These are phyloP conservation scores for Pandemis heparana DNA, from an alignment of 2,888 invertebrate species.

Conservation along the genomic window DNA sequence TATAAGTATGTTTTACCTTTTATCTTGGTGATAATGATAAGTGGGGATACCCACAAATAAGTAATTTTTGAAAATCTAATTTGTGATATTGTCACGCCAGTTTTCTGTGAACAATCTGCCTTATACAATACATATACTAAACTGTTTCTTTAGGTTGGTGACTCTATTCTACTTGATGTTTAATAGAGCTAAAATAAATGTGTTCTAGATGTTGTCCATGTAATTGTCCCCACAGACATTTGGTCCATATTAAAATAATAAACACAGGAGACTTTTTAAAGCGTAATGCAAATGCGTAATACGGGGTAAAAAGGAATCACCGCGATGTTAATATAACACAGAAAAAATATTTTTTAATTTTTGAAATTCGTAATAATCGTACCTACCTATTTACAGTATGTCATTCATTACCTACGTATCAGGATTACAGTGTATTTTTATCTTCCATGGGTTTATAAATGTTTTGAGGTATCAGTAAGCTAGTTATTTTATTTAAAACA, in stretches of 20 bases:
- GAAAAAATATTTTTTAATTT: too few species aligned
- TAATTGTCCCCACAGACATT: background rate
- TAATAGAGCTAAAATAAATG: background rate
- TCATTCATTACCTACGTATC: too few species aligned
- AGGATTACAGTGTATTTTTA: too few species aligned
- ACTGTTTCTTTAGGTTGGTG: background rate
- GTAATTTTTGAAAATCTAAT: background rate
- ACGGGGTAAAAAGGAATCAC: background rate
- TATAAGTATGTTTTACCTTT: constrained; percentile 1
- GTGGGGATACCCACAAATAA: background rate
- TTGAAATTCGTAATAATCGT: too few species aligned
- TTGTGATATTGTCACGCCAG: background rate
- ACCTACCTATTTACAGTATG: too few species aligned
- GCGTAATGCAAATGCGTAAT: background rate
- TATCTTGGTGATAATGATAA: background rate
- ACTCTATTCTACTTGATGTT: background rate
- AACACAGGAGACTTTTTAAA: background rate
- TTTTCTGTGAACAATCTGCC: background rate
- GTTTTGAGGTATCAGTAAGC: too few species aligned
- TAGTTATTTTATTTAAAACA: too few species aligned
- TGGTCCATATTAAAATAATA: background rate
- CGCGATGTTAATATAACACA: too few species aligned
- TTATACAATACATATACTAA: background rate
- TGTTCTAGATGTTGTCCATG: background rate
- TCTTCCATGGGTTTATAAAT: too few species aligned